Evolutionary conservation across 1,140 invertebrate species (phyloP), one percentile per base, ranked within the genome.

Genomic region (Drosophila sp.): DNA sequence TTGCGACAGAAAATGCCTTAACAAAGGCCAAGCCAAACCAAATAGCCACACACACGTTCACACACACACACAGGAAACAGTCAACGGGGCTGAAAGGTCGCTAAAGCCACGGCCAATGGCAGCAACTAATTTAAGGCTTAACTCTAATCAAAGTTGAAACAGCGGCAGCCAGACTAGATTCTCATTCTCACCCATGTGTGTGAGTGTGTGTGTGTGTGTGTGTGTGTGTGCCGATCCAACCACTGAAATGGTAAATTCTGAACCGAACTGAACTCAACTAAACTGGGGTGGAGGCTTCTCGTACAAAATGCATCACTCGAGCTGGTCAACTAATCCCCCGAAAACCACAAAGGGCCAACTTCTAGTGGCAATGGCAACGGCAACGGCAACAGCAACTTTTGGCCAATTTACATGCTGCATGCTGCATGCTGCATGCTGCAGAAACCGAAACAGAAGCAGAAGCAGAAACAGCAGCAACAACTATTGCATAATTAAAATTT

Each of bases 401-500:
- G 67, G 58, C 68, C 80, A 82, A 87, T 87, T 86, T 86, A 62
- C 83, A 89, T 79, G 70, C 73, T 76, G 71, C 17, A 50, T 27
- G 4, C 30, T 30, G 30, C 30, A 30, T 4, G 4, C 30, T 4
- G 30, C 30, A 30, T 30, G 30, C 30, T 30, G 30, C 30, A 30
- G 17, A 17, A 17, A 17, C 17, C 4, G 35, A 3, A 11, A 10
- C 7, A 38, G 35, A 10, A 38, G 11, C 83, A 87, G 72, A 40
- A 76, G 47, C 71, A 35, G 33, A 50, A 50, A 23, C 38, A 35
- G 50, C 66, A 57, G 32, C 40, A 50, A 72, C 66, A 70, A 80
- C 70, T 89, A 69, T 89, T 90, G 84, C 77, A 90, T 90, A 90
- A 84, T 89, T 84, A 84, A 89, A 90, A 80, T 90, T 73, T 75